These are phyloP conservation scores for Huso huso DNA, from an alignment of 2,797 vertebrate species.

Conservation along the genomic window DNA sequence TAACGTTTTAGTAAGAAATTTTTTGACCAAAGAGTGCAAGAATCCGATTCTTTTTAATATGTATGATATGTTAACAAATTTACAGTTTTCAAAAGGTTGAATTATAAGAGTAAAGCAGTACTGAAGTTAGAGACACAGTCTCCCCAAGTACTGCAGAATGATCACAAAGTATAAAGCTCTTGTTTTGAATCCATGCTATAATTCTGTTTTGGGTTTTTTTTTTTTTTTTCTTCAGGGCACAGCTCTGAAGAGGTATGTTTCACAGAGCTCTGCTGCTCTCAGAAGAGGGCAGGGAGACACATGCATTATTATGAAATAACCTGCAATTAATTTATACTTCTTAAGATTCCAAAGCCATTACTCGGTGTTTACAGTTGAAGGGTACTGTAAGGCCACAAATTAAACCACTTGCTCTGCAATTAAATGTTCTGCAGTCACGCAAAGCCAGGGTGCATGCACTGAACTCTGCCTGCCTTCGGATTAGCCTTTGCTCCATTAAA, in stretches of 20 bases:
- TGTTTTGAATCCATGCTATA: constrained; percentile 17
- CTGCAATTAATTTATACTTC: constrained; percentile 87
- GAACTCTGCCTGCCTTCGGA: neutral
- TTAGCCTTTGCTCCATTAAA: too few relatives aligned
- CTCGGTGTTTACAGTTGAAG: constrained; percentile 76
- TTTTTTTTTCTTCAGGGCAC: neutral
- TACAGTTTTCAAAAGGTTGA: too few relatives aligned
- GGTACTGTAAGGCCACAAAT: constrained; percentile 68
- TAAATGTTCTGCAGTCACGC: constrained; percentile 68
- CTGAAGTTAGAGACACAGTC: too few relatives aligned
- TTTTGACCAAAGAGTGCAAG: too few relatives aligned
- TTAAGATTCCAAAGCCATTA: constrained; percentile 86
- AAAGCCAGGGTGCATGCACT: constrained; percentile 31
- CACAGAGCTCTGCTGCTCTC: neutral
- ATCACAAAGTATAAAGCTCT: neutral
- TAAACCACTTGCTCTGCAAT: constrained; percentile 61
- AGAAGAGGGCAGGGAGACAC: constrained; percentile 27
- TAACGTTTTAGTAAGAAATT: too few relatives aligned
- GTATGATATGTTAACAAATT: too few relatives aligned
- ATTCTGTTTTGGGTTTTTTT: neutral
- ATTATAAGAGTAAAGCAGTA: too few relatives aligned
- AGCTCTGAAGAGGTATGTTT: neutral
- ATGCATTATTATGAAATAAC: constrained; percentile 58
- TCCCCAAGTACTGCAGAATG: too few relatives aligned
- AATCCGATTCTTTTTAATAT: too few relatives aligned